Evolutionary conservation across 2,797 vertebrate species (phyloP).

Genomic region (Chromis chromis): DNA sequence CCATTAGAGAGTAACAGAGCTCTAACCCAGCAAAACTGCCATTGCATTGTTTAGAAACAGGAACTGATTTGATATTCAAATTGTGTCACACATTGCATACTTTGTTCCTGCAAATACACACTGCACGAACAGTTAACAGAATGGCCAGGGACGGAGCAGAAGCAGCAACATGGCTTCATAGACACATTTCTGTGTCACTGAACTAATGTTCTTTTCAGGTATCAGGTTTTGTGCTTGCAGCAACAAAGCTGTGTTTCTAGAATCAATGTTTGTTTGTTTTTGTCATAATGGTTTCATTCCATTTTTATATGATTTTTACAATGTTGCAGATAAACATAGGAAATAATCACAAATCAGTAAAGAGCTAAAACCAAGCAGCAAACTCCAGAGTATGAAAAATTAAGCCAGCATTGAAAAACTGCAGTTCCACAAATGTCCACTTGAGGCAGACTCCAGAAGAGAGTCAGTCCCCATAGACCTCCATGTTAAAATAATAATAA

Average conservation of each 20-base stretch:
- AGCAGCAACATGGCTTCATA: neutral
- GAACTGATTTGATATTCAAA: conserved; percentile 71
- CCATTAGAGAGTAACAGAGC: conserved; percentile 55
- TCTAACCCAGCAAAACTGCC: conserved; percentile 41
- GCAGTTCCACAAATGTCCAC: too few relatives aligned
- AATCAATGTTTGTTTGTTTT: neutral
- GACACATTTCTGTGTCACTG: neutral
- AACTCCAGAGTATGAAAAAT: too few relatives aligned
- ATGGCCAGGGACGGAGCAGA: neutral
- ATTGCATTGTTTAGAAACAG: conserved; percentile 45
- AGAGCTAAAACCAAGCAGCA: too few relatives aligned
- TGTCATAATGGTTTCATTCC: too few relatives aligned
- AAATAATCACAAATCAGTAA: neutral
- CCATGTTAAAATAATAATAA: too few relatives aligned
- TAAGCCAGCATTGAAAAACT: too few relatives aligned
- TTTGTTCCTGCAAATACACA: conserved; percentile 32
- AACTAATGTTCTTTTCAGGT: neutral
- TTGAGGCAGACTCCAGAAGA: too few relatives aligned
- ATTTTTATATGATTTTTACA: neutral
- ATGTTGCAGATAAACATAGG: neutral
- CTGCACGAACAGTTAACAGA: neutral
- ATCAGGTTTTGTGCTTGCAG: neutral
- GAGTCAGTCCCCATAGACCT: too few relatives aligned
- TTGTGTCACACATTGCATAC: conserved; percentile 18
- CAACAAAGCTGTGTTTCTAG: neutral